These are phyloP conservation scores for Propsilocerus akamusi DNA, from an alignment of 1,140 invertebrate species.

Conservation along the genomic window DNA sequence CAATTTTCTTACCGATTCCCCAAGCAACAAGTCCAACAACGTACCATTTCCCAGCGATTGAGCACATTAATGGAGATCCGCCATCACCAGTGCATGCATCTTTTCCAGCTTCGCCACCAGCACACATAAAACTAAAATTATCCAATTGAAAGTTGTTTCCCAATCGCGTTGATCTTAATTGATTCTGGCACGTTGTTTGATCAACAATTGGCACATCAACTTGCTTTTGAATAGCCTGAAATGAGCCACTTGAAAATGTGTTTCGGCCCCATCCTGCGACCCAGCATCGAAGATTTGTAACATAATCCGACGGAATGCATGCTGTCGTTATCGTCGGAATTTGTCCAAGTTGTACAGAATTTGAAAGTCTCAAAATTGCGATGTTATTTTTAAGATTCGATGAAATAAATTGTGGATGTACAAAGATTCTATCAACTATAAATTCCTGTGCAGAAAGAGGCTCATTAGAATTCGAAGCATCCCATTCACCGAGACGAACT, in stretches of 20 bases:
- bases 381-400: constrained; percentile 48
- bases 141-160: constrained; percentile 39
- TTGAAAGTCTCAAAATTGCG: constrained; percentile 38
- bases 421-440: constrained; percentile 29
- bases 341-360: constrained; percentile 26
- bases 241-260: constrained; percentile 44
- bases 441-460: constrained; percentile 39
- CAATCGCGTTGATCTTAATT: constrained; percentile 40
- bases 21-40: constrained; percentile 20
- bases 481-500: constrained; percentile 49
- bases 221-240: constrained; percentile 44
- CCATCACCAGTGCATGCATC: constrained; percentile 63
- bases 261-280: constrained; percentile 46
- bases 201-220: constrained; percentile 49
- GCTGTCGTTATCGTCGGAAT: constrained; percentile 33
- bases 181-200: constrained; percentile 37
- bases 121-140: constrained; percentile 49
- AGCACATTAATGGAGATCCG: constrained; percentile 53
- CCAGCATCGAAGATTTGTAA: constrained; percentile 34
- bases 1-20: neutral
- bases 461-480: constrained; percentile 35
- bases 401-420: constrained; percentile 43
- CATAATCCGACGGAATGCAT: constrained; percentile 18
- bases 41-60: constrained; percentile 30
- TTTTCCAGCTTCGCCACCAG: constrained; percentile 54